Evolutionary conservation across 2,888 invertebrate species (phyloP).

Genomic region (Trissonchulus sp.): DNA sequence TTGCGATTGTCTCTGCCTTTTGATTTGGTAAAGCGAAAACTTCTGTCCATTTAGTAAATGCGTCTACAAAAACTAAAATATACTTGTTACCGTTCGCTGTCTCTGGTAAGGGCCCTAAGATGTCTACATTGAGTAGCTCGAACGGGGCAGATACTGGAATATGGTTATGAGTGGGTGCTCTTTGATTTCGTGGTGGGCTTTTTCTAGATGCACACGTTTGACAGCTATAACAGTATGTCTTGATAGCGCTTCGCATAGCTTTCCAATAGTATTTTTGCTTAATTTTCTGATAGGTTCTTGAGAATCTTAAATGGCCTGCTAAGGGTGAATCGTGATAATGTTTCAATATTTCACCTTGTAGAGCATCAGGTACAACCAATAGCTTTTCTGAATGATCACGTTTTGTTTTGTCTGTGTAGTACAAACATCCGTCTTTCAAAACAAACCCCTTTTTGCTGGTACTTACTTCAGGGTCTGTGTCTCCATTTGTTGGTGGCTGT

Average conservation of each 20-base stretch:
- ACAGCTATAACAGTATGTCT: constrained; percentile 31
- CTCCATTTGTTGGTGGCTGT: too few relatives aligned
- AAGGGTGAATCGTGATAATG: too few relatives aligned
- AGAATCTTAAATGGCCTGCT: constrained; percentile 37
- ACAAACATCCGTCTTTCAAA: too few relatives aligned
- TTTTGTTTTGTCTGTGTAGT: too few relatives aligned
- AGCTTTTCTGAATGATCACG: too few relatives aligned
- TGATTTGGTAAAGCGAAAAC: too few relatives aligned
- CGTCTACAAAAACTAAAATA: constrained; percentile 36
- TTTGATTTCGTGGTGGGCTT: not conserved
- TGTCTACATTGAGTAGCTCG: constrained; percentile 38
- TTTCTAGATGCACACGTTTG: constrained; percentile 34
- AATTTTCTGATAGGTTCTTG: constrained; percentile 33
- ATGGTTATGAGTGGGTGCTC: constrained; percentile 32
- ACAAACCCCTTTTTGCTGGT: too few relatives aligned
- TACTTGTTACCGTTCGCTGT: constrained; percentile 36
- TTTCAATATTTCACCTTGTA: too few relatives aligned
- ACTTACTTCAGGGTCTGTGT: too few relatives aligned
- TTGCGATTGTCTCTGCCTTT: constrained; percentile 45
- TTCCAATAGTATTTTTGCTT: constrained; percentile 37
- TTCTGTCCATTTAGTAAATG: constrained; percentile 38
- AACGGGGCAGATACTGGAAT: constrained; percentile 35
- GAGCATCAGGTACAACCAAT: too few relatives aligned
- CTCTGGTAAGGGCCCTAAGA: constrained; percentile 39
- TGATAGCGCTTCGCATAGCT: constrained; percentile 32